Evolutionary conservation across 2,113 vertebrate genomes (phyloP).

Genomic region (Hemibagrus wyckioides): DNA sequence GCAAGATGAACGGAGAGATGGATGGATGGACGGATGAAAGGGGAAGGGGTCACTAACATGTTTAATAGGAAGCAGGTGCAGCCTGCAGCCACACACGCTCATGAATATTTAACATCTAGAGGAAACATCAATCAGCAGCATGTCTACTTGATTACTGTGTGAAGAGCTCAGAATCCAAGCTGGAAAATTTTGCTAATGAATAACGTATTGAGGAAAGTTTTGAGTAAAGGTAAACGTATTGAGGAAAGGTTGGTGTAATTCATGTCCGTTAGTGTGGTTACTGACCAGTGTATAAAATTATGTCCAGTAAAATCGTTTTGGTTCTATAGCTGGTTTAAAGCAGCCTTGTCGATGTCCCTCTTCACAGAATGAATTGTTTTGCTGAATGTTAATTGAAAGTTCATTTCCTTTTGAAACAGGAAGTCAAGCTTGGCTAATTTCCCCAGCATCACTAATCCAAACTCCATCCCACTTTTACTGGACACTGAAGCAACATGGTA

Average conservation of each 20-base stretch:
- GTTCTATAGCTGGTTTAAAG: neutral
- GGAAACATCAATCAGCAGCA: conserved; percentile 28
- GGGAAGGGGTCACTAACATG: conserved; percentile 11
- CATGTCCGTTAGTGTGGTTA: neutral
- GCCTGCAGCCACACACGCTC: neutral
- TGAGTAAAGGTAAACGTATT: no score
- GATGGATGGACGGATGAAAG: conserved; percentile 13
- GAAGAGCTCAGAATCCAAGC: neutral
- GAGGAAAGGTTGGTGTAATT: neutral
- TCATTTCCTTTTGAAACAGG: neutral
- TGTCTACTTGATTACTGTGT: conserved; percentile 7
- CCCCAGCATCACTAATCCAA: neutral
- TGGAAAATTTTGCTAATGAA: neutral
- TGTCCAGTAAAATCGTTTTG: neutral
- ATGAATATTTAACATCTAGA: conserved; percentile 20
- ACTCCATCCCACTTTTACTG: neutral
- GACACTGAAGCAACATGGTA: neutral
- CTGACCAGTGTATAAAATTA: neutral
- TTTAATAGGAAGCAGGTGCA: conserved; percentile 23
- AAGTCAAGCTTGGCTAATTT: neutral
- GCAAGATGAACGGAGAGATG: neutral
- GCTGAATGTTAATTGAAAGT: neutral
- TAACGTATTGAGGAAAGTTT: conserved; percentile 3
- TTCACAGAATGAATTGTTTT: neutral
- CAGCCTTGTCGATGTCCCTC: neutral